Evolutionary conservation across 53 echinoderm and acorn worm species (phyloP).

Genomic region (Henricia sp.): DNA sequence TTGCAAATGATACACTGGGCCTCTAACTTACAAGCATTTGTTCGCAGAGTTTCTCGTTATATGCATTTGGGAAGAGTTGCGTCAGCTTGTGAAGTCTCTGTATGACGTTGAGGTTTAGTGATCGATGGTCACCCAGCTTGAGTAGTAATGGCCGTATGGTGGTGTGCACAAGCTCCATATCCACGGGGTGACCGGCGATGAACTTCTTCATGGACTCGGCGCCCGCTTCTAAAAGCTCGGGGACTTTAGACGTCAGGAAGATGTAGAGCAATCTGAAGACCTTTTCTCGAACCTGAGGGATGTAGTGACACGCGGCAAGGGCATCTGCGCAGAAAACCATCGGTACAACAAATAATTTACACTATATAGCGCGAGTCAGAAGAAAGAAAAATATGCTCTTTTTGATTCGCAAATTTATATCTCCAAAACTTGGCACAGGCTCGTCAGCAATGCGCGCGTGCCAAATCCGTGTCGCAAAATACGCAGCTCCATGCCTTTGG

Average conservation of each 20-base stretch:
- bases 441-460: no score
- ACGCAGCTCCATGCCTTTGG: no score
- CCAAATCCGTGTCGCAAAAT: no score
- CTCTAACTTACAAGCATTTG: conserved; percentile 90
- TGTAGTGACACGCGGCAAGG: conserved; percentile 92
- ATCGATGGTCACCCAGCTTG: conserved; percentile 91
- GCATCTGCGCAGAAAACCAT: conserved; percentile 70
- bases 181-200: conserved; percentile 90
- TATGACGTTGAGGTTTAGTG: conserved; percentile 88
- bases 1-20: no score
- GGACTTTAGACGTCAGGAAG: conserved; percentile 81
- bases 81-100: conserved; percentile 90
- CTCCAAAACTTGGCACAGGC: no score
- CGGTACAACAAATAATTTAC: no score
- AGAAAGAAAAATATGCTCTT: no score
- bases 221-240: conserved; percentile 94
- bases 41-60: conserved; percentile 97
- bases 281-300: conserved; percentile 91
- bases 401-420: no score
- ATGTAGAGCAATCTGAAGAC: conserved; percentile 92
- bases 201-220: conserved; percentile 99
- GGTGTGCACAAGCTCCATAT: conserved; percentile 92
- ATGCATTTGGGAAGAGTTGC: conserved; percentile 97
- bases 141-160: conserved; percentile 90
- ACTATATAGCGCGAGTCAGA: no score